A percentile compares a stretch with the other conserved stretches of the same genome.
Conservation (phyloP, 2,888 invertebrate species). For the Poecilobothrus nobilitatus region DNA sequence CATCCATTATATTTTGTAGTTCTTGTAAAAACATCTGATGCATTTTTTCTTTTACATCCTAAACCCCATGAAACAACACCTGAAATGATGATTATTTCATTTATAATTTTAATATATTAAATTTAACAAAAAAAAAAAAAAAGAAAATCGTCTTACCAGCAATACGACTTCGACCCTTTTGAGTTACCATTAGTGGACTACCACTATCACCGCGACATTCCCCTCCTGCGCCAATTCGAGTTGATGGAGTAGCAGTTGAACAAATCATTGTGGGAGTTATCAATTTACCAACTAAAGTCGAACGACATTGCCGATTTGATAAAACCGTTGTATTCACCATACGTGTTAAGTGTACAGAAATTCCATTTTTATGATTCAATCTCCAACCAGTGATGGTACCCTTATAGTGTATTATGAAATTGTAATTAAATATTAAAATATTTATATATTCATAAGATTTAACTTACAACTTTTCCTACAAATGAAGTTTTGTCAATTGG, state of each 20-base stretch:
- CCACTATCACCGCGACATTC: conserved; percentile 22
- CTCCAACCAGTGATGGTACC: conserved; percentile 42
- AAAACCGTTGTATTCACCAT: conserved; percentile 38
- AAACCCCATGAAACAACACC: conserved; percentile 26
- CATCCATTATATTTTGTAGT: conserved; percentile 23
- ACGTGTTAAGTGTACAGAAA: conserved; percentile 31
- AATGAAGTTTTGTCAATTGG: conserved; percentile 17
- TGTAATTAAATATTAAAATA: not conserved
- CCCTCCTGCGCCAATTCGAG: not conserved
- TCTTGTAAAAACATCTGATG: conserved; percentile 25
- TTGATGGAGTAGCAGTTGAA: conserved; percentile 13
- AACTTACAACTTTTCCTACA: conserved; percentile 22
- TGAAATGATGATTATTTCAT: conserved; percentile 1
- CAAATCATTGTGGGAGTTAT: conserved; percentile 21
- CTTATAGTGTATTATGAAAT: conserved; percentile 21
- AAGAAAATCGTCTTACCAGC: conserved; percentile 18
- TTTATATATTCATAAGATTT: not conserved
- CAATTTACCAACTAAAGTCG: conserved; percentile 31
- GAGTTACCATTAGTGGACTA: conserved; percentile 22
- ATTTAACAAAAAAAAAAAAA: not conserved
- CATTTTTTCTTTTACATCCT: conserved; percentile 22
- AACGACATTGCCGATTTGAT: conserved; percentile 35
- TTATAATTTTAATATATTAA: not conserved
- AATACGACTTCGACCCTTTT: conserved; percentile 16
- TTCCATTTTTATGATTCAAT: conserved; percentile 30